A percentile compares a stretch with the other conserved stretches of the same genome.
These are phyloP conservation scores for Anorthoa munda DNA, from an alignment of 2,888 invertebrate species.

Conservation along the genomic window DNA sequence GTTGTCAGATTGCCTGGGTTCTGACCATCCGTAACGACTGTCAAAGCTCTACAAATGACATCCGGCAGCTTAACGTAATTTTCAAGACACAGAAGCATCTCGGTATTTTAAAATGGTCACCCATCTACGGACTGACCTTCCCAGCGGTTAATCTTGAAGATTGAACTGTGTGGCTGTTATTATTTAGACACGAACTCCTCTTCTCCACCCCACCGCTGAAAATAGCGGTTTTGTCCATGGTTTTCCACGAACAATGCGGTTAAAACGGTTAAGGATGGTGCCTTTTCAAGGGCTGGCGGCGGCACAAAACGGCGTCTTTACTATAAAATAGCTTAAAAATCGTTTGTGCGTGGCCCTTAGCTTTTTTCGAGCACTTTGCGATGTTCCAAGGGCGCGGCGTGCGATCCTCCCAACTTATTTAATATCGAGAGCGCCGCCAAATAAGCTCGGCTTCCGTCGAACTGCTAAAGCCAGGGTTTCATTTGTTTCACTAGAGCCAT, in stretches of 20 bases:
- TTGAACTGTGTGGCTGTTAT: too few relatives aligned
- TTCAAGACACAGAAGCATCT: too few relatives aligned
- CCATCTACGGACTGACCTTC: too few relatives aligned
- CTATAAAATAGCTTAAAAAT: constrained; percentile 33
- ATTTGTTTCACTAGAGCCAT: constrained; percentile 20
- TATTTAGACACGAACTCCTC: too few relatives aligned
- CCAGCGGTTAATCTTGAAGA: too few relatives aligned
- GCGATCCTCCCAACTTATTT: constrained; percentile 62
- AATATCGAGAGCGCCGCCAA: constrained; percentile 55
- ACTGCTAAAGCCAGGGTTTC: constrained; percentile 23
- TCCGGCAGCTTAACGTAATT: too few relatives aligned
- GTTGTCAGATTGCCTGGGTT: too few relatives aligned
- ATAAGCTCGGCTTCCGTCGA: constrained; percentile 33
- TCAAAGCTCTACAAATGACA: too few relatives aligned
- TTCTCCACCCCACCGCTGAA: not conserved
- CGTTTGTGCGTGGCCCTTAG: constrained; percentile 26
- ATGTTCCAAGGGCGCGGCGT: constrained; percentile 25
- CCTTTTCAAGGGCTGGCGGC: constrained; percentile 6
- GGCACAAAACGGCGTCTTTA: constrained; percentile 9
- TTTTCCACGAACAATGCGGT: not conserved
- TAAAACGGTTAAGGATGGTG: not conserved
- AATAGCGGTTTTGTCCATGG: not conserved
- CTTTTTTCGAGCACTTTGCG: constrained; percentile 29
- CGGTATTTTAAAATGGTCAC: too few relatives aligned
- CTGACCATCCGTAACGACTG: too few relatives aligned